Percentiles rank a stretch among this genome's conserved stretches.
Evolutionary conservation across 2,888 invertebrate genomes (phyloP).

Genomic region (Dynastes hyllus): DNA sequence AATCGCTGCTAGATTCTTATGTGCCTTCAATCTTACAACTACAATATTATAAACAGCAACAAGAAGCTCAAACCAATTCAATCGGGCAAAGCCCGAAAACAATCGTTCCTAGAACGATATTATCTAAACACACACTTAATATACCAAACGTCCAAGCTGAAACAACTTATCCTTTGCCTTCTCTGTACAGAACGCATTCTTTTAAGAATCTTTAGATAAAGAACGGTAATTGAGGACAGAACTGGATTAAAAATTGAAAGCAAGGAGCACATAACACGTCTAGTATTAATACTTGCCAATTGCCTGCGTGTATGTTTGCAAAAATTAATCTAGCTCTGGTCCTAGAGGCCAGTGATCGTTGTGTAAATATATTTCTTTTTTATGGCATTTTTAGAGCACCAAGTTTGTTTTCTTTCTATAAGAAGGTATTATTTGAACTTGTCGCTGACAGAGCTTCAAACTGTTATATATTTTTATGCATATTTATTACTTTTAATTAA

Average conservation of each 20-base stretch:
- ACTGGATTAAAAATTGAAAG: conserved; percentile 11
- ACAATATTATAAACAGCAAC: conserved; percentile 65
- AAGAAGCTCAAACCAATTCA: conserved; percentile 41
- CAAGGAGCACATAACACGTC: neutral
- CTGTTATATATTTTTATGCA: conserved; percentile 7
- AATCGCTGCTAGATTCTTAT: conserved; percentile 73
- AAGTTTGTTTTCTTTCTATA: conserved; percentile 19
- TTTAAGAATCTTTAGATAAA: neutral
- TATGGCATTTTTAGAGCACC: neutral
- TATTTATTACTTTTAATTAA: conserved; percentile 14
- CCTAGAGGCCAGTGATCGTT: conserved; percentile 2
- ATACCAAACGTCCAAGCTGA: conserved; percentile 16
- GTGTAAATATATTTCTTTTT: neutral
- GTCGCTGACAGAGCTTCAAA: conserved; percentile 6
- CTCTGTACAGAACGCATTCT: neutral
- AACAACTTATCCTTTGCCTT: conserved; percentile 5
- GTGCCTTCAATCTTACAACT: conserved; percentile 69
- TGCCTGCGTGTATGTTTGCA: neutral
- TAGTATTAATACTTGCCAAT: neutral
- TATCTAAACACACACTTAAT: conserved; percentile 7
- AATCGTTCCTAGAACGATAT: neutral
- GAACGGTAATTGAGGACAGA: neutral
- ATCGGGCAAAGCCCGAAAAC: conserved; percentile 4
- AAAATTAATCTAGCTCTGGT: neutral
- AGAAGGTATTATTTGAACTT: conserved; percentile 22